Evolutionary conservation across 2,888 invertebrate genomes (phyloP).

Genomic region (Polia nebulosa): DNA sequence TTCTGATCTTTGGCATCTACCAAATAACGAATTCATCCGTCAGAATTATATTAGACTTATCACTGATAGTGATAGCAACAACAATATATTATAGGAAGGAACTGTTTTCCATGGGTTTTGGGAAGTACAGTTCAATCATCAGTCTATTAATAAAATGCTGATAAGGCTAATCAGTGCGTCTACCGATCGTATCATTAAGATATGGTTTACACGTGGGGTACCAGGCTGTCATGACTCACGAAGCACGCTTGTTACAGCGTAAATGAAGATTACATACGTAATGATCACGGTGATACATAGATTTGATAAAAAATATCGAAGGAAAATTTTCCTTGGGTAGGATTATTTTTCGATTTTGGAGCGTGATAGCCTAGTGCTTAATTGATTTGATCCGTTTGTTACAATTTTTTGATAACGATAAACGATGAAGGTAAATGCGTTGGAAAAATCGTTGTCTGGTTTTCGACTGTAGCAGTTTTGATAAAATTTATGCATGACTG

Average conservation of each 20-base stretch:
- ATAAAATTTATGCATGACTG: not conserved
- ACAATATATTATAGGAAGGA: not conserved
- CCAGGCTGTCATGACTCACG: constrained; percentile 18
- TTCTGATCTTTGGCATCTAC: constrained; percentile 2
- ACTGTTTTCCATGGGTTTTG: not conserved
- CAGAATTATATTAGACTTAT: constrained; percentile 16
- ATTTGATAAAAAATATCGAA: constrained; percentile 9
- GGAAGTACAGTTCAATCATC: not conserved
- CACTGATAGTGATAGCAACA: not conserved
- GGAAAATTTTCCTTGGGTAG: no score
- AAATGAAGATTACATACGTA: not conserved
- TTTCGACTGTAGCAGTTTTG: not conserved
- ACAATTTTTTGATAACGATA: constrained; percentile 13
- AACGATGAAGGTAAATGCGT: not conserved
- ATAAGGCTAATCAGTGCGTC: constrained; percentile 31
- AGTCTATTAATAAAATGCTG: constrained; percentile 19
- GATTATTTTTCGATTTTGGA: not conserved
- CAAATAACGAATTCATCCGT: not conserved
- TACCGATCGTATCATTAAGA: constrained; percentile 11
- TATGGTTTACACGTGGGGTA: constrained; percentile 29
- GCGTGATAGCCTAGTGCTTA: constrained; percentile 2
- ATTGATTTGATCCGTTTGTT: constrained; percentile 1
- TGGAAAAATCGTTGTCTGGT: not conserved
- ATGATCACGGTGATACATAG: not conserved
- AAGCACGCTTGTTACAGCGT: constrained; percentile 8